phyloP scores from a whole-genome alignment of 2,113 vertebrate species.

The Cyrtonyx montezumae region DNA sequence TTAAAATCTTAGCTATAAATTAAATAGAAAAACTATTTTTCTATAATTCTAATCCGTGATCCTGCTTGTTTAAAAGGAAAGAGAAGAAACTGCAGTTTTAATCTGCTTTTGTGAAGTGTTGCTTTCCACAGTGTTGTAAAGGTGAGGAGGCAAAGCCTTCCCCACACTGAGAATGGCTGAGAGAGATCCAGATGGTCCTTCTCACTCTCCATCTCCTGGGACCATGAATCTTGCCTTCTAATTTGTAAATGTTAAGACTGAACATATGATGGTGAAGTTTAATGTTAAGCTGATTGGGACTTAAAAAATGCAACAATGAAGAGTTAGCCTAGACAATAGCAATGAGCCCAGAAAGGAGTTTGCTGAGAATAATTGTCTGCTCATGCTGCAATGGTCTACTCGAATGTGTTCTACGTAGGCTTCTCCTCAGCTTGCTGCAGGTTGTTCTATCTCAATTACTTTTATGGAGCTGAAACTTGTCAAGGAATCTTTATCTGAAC shows the following conservation, averaged over 20 bases:
- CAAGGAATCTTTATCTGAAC: not conserved
- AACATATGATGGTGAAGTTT: not conserved
- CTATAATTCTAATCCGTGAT: not conserved
- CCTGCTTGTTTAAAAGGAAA: not conserved
- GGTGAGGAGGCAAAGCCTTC: not conserved
- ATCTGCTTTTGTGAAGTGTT: not conserved
- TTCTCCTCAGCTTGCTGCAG: not conserved
- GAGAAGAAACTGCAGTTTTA: not conserved
- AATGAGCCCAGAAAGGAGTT: not conserved
- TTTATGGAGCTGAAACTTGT: not conserved
- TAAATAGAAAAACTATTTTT: not conserved
- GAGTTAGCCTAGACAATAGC: not conserved
- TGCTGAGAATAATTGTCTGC: not conserved
- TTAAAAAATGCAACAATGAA: not conserved
- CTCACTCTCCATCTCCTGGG: not conserved
- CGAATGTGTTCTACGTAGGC: not conserved
- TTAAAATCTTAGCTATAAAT: slow-evolving; percentile 8
- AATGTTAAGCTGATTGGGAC: not conserved
- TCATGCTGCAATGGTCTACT: not conserved
- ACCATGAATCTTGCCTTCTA: not conserved
- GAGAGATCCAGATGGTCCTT: not conserved
- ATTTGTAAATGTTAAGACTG: not conserved
- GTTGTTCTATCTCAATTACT: not conserved
- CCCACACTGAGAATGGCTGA: not conserved
- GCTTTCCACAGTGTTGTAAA: not conserved